Base-by-base conservation (phyloP, 1,140 invertebrate species). In the Grapholita molesta region DNA sequence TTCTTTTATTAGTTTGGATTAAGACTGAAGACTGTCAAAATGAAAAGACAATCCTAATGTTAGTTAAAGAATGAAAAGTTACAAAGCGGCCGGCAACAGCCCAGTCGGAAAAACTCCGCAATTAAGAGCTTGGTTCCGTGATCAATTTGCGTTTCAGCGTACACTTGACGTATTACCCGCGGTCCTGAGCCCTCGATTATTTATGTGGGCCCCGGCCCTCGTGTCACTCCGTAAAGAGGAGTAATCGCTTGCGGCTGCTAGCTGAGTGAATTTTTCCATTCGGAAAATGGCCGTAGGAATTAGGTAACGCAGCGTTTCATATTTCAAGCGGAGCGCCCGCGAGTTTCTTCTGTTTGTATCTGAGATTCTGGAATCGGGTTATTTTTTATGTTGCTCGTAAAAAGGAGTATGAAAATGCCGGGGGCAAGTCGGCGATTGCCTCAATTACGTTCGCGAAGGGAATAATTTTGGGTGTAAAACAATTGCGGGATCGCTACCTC, bases 241-340 rank as follows among this genome's bases (percentile, higher is more conserved):
- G 82, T 87, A 88, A 90, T 88, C 84, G 84, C 80, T 80, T 75
- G 79, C 71, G 83, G 83, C 78, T 80, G 73, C 68, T 71, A 15
- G 71, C 76, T 83, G 83, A 88, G 85, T 88, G 83, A 88, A 81
- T 85, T 83, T 83, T 81, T 82, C 79, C 80, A 88, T 86, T 84
- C 77, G 77, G 78, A 80, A 85, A 86, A 88, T 84, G 77, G 81
- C 75, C 71, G 57, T 78, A 82, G 71, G 78, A 81, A 88, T 88
- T 83, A 85, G 75, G 75, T 78, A 81, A 67, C 70, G 71, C 53
- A 72, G 73, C 72, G 81, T 82, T 85, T 85, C 78, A 84, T 86
- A 84, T 86, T 81, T 79, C 73, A 77, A 71, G 53, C 25, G 64
- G 70, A 70, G 72, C 66, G n/a, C n/a, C n/a, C n/a, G n/a, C n/a